phyloP scores from a whole-genome alignment of 2,113 vertebrate genomes.

The Parotia lawesii region DNA sequence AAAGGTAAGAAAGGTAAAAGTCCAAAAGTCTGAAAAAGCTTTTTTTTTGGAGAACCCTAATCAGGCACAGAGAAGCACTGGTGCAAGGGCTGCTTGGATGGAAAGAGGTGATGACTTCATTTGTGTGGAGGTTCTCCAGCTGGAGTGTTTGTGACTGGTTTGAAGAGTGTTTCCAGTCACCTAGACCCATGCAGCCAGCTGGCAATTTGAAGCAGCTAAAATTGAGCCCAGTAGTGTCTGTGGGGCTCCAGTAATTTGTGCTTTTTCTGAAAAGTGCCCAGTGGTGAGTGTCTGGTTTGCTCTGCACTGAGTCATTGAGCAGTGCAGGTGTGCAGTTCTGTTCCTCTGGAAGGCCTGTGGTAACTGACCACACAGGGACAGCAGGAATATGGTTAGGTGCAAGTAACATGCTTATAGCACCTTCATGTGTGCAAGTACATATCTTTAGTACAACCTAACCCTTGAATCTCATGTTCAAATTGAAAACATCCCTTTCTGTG shows the following conservation, averaged over 20 bases:
- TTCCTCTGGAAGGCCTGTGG: not conserved
- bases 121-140: not conserved
- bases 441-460: not conserved
- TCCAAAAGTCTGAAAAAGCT: not conserved
- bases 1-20: not conserved
- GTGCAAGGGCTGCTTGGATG: not conserved
- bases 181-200: not conserved
- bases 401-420: not conserved
- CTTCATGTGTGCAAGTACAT: not conserved
- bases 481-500: not conserved
- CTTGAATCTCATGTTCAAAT: not conserved
- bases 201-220: not conserved
- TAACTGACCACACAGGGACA: not conserved
- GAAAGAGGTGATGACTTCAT: not conserved
- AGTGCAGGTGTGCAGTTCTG: not conserved
- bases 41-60: not conserved
- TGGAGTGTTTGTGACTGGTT: not conserved
- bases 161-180: not conserved
- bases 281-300: not conserved
- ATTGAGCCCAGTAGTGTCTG: not conserved
- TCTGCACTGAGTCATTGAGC: rapidly evolving
- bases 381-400: not conserved
- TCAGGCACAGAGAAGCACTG: not conserved
- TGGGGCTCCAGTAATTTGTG: not conserved
- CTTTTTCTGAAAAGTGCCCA: not conserved